phyloP scores from a whole-genome alignment of 1,140 invertebrate genomes.

The Drosophila sturtevanti region DNA sequence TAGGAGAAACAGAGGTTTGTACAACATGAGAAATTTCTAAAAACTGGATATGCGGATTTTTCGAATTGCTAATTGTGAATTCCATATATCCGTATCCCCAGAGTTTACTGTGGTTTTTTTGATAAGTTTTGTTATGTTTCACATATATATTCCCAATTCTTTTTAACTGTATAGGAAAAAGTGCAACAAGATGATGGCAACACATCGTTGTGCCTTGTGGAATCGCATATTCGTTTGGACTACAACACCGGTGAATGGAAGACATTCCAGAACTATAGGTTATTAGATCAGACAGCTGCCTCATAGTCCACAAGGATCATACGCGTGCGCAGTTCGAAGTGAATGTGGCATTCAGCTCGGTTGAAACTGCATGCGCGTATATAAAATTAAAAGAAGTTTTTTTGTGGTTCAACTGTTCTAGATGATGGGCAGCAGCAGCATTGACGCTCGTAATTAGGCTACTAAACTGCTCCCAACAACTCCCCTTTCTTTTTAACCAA shows the following conservation, averaged over 20 bases:
- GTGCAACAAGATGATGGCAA: conserved; percentile 86
- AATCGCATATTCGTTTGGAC: conserved; percentile 94
- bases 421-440: conserved; percentile 33
- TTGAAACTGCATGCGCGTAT: conserved; percentile 35
- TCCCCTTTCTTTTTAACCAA: not conserved
- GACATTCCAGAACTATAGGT: conserved; percentile 89
- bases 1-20: conserved; percentile 78
- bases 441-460: conserved; percentile 57
- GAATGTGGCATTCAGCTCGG: conserved; percentile 25
- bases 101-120: too few relatives aligned
- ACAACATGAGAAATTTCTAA: not conserved
- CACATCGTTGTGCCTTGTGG: conserved; percentile 87
- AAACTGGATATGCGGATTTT: too few relatives aligned
- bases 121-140: not conserved
- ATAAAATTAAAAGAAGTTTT: conserved; percentile 25
- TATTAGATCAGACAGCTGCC: conserved; percentile 82
- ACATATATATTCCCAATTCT: not conserved
- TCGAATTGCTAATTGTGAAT: too few relatives aligned
- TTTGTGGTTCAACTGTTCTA: conserved; percentile 47
- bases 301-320: conserved; percentile 76
- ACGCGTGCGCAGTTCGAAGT: conserved; percentile 68
- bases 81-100: too few relatives aligned
- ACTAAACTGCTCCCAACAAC: conserved; percentile 17
- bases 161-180: conserved; percentile 84
- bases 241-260: conserved; percentile 94